phyloP scores from a whole-genome alignment of 2,113 vertebrate genomes.

The Petrocephalus zakoni region DNA sequence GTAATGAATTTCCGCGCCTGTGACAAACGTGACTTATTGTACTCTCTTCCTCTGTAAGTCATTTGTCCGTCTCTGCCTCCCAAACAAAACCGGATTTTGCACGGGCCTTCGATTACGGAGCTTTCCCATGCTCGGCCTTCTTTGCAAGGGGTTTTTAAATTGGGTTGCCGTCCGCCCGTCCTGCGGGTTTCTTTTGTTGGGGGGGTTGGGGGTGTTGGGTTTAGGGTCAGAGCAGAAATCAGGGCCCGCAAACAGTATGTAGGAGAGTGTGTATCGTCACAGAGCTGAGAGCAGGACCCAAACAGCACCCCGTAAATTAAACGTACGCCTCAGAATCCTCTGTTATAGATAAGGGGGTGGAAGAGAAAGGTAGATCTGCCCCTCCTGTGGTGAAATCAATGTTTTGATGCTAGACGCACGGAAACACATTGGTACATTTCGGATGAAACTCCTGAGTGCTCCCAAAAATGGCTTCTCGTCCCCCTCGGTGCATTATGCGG shows the following conservation, averaged over 20 bases:
- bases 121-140: constrained; percentile 2
- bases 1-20: constrained; percentile 37
- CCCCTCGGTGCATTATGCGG: neutral
- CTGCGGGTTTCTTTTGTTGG: neutral
- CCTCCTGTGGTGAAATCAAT: constrained; percentile 75
- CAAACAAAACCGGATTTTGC: constrained; percentile 23
- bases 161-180: neutral
- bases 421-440: constrained; percentile 55
- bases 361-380: constrained; percentile 80
- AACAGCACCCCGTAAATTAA: constrained; percentile 72
- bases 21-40: constrained; percentile 32
- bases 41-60: constrained; percentile 33
- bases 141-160: constrained; percentile 9
- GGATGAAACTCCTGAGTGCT: constrained; percentile 57
- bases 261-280: constrained; percentile 79
- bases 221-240: constrained; percentile 63
- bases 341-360: constrained; percentile 79
- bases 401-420: constrained; percentile 71
- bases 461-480: neutral
- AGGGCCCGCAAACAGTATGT: constrained; percentile 57
- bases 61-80: constrained; percentile 30
- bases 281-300: constrained; percentile 75
- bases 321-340: constrained; percentile 68
- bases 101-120: constrained; percentile 28
- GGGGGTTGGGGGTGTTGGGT: no score